These are phyloP conservation scores for Anomalospiza imberbis DNA, from an alignment of 2,797 vertebrate species.

Conservation along the genomic window DNA sequence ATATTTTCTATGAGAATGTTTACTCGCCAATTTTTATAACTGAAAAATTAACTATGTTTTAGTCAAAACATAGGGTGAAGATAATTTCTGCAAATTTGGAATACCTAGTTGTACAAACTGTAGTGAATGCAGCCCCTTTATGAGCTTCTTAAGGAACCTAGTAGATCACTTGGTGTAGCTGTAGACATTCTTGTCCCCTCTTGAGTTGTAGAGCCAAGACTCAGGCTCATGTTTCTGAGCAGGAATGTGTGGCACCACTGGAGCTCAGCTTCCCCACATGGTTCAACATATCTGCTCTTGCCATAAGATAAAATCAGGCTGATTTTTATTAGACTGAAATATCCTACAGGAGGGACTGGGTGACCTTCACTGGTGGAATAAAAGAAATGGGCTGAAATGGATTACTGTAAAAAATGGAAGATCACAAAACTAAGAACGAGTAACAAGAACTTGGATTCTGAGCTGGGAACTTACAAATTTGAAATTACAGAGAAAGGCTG, in stretches of 20 bases:
- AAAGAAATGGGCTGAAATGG: neutral
- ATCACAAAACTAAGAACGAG: neutral
- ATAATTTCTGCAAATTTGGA: neutral
- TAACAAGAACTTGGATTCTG: conserved; percentile 4
- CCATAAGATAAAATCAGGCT: neutral
- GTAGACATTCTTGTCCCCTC: neutral
- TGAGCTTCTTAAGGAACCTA: neutral
- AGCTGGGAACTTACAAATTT: neutral
- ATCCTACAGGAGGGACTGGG: neutral
- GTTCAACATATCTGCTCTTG: neutral
- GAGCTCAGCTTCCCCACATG: neutral
- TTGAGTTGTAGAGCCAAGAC: neutral
- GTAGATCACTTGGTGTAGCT: neutral
- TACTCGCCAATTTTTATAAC: neutral
- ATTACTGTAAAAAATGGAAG: neutral
- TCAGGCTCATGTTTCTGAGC: neutral
- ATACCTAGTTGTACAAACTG: neutral
- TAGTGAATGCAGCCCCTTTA: neutral
- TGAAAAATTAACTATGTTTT: neutral
- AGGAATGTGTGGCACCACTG: neutral
- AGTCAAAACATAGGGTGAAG: neutral
- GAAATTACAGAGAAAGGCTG: conserved; percentile 3
- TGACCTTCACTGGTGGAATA: conserved; percentile 1
- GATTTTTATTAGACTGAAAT: neutral
- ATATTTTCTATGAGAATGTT: neutral